Percentiles rank a stretch among this genome's conserved stretches.
phyloP scores from a whole-genome alignment of 2,888 invertebrate genomes.

The Pristionchus japonicus region DNA sequence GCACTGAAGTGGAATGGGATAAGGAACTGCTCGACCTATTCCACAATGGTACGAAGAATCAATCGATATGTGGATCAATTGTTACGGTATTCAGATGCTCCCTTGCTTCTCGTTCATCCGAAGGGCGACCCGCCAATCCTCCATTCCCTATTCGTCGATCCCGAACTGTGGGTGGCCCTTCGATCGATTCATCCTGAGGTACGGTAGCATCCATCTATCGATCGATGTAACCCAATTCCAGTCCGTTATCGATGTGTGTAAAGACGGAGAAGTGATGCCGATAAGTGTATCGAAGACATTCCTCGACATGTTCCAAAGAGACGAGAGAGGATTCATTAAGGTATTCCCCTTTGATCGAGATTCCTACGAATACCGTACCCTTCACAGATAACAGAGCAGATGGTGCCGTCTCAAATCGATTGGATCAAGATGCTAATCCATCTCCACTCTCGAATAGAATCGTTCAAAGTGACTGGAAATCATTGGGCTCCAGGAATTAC shows the following conservation, averaged over 20 bases:
- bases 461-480: not conserved
- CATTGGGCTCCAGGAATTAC: too few species aligned
- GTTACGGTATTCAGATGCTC: not conserved
- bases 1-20: constrained; percentile 40
- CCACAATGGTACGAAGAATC: not conserved
- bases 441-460: not conserved
- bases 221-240: not conserved
- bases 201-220: not conserved
- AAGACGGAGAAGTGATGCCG: too few species aligned
- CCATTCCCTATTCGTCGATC: constrained; percentile 35
- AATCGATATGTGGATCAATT: not conserved
- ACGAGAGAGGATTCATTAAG: not conserved
- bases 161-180: not conserved
- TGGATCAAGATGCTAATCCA: not conserved
- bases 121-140: not conserved
- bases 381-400: not conserved
- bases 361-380: too few species aligned
- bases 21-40: not conserved
- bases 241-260: not conserved
- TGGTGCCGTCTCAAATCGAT: not conserved
- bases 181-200: not conserved
- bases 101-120: not conserved
- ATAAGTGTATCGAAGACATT: too few species aligned
- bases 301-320: not conserved
- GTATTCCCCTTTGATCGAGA: not conserved